Evolutionary conservation across 1,140 invertebrate genomes (phyloP).

Genomic region (Drosophila santomea): DNA sequence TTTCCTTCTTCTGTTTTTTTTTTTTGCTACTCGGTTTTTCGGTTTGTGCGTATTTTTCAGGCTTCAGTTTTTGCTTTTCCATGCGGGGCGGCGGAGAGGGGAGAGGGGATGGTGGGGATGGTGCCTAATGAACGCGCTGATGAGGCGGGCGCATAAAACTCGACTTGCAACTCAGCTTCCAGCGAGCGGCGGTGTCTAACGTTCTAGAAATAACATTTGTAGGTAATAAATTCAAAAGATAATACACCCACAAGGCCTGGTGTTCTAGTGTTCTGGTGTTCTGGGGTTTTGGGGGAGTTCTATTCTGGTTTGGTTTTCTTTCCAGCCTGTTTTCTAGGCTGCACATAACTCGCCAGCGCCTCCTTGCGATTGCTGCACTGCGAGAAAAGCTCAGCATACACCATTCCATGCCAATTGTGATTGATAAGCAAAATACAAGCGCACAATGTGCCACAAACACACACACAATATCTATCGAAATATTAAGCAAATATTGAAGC

Average conservation of each 20-base stretch:
- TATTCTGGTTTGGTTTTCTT: constrained; percentile 22
- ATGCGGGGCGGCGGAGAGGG: not conserved
- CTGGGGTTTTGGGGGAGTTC: constrained; percentile 2
- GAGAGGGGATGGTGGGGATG: not conserved
- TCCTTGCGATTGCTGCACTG: constrained; percentile 7
- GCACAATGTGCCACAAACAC: too few species aligned
- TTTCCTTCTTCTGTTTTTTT: not conserved
- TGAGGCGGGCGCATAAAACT: constrained; percentile 56
- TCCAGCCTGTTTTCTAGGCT: constrained; percentile 29
- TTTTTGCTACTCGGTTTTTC: not conserved
- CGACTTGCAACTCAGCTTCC: constrained; percentile 25
- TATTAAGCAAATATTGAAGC: too few species aligned
- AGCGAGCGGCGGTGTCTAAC: constrained; percentile 57
- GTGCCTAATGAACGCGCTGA: constrained; percentile 70
- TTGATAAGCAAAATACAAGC: too few species aligned
- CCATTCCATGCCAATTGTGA: too few species aligned
- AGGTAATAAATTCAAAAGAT: constrained; percentile 82
- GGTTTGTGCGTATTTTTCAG: constrained; percentile 32
- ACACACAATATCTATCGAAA: too few species aligned
- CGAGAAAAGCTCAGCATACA: not conserved
- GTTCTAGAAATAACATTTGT: constrained; percentile 82
- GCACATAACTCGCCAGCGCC: constrained; percentile 55
- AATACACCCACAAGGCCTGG: constrained; percentile 69
- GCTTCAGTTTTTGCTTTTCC: constrained; percentile 24
- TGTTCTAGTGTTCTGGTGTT: not conserved